These are phyloP conservation scores for Diarsia rubi DNA, from an alignment of 2,888 invertebrate genomes.

Conservation along the genomic window DNA sequence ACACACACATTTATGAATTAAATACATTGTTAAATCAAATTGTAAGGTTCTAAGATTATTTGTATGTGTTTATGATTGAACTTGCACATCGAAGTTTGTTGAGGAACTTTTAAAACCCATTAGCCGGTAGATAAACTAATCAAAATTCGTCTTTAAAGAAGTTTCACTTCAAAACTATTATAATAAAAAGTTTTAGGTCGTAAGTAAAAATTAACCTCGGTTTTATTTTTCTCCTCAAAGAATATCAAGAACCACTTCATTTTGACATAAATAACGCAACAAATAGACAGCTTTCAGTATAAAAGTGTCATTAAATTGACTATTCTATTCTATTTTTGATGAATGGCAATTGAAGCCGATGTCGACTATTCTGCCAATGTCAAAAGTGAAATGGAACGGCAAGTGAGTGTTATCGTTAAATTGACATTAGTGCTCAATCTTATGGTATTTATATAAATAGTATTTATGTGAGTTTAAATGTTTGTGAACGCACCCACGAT, in stretches of 20 bases:
- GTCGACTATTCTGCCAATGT: no score
- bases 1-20: not conserved
- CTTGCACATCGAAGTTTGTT: not conserved
- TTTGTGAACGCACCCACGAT: no score
- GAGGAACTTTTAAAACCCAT: not conserved
- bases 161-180: no score
- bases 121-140: no score
- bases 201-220: not conserved
- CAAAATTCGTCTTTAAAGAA: no score
- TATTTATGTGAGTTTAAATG: no score
- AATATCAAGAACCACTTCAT: not conserved
- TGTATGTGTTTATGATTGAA: not conserved
- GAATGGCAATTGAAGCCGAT: no score
- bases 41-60: not conserved
- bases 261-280: slow-evolving; percentile 17
- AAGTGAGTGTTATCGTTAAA: no score
- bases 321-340: no score
- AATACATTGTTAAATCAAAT: not conserved
- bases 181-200: not conserved
- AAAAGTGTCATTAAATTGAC: slow-evolving; percentile 37
- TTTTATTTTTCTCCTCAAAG: not conserved
- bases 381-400: no score
- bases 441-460: no score
- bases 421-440: slow-evolving; percentile 38
- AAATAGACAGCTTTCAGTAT: slow-evolving; percentile 1